A percentile compares a stretch with the other conserved stretches of the same genome.
Conservation (phyloP, 2,888 invertebrate species). For the Myopa tessellatipennis region DNA sequence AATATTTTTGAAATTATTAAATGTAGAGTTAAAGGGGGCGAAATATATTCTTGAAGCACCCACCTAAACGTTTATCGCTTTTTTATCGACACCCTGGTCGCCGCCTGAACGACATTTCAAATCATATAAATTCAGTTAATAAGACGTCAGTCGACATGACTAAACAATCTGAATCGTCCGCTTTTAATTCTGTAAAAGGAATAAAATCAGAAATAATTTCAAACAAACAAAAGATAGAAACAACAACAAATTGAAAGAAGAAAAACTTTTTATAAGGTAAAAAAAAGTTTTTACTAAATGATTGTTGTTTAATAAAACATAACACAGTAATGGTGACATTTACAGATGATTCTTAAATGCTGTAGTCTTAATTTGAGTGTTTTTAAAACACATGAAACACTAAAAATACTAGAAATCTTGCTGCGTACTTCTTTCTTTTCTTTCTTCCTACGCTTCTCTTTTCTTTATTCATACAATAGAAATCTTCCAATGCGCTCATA, state of each 20-base stretch:
- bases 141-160: constrained; percentile 58
- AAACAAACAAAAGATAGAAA: constrained; percentile 14
- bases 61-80: constrained; percentile 9
- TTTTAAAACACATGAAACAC: no score
- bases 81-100: no score
- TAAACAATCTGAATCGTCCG: constrained; percentile 57
- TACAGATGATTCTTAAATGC: no score
- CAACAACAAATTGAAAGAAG: not conserved
- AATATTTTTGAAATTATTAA: not conserved
- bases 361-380: no score
- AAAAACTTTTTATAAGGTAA: not conserved
- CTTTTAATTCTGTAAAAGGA: constrained; percentile 48
- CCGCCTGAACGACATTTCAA: not conserved
- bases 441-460: no score
- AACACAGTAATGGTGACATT: no score
- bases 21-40: not conserved
- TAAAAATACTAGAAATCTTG: no score
- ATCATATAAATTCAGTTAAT: constrained; percentile 52
- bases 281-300: no score
- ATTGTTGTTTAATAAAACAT: no score
- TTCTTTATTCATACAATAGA: no score
- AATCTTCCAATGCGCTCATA: no score
- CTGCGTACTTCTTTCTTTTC: no score
- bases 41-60: constrained; percentile 17
- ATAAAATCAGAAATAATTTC: constrained; percentile 4